A percentile compares a stretch with the other conserved stretches of the same genome.
Conservation (phyloP, 1,140 invertebrate species). For the Wasmannia auropunctata region DNA sequence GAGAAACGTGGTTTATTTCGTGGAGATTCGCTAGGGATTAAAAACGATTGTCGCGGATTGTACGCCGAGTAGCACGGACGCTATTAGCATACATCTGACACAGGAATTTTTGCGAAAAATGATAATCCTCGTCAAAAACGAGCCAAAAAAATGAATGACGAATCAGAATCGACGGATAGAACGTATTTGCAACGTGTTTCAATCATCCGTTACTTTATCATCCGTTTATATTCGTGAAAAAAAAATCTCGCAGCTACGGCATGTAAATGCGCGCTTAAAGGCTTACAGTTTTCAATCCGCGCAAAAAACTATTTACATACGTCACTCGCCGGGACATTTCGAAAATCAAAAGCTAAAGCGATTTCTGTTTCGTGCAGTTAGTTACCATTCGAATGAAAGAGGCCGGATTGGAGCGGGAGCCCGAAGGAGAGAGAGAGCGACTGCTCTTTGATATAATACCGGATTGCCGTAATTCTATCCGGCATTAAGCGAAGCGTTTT, state of each 20-base stretch:
- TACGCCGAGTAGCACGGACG: not conserved
- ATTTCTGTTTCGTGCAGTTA: slow-evolving; percentile 33
- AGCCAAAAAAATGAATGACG: not conserved
- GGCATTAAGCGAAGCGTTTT: slow-evolving; percentile 31
- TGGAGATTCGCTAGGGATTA: slow-evolving; percentile 19
- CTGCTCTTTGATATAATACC: slow-evolving; percentile 40
- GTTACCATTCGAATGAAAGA: not conserved
- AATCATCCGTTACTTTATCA: slow-evolving; percentile 39
- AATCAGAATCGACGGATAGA: not conserved
- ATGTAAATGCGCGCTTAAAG: slow-evolving; percentile 20
- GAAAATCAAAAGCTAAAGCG: slow-evolving; percentile 31
- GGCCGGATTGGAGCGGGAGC: not conserved
- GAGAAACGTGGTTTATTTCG: slow-evolving; percentile 13
- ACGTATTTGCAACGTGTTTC: slow-evolving; percentile 20
- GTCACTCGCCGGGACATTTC: not conserved
- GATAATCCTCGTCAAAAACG: slow-evolving; percentile 30
- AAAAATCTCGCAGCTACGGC: slow-evolving; percentile 6
- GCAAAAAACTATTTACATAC: slow-evolving; percentile 11
- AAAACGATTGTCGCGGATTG: slow-evolving; percentile 13
- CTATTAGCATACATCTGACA: slow-evolving; percentile 8
- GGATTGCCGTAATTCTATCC: slow-evolving; percentile 39
- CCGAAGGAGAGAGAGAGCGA: slow-evolving; percentile 5
- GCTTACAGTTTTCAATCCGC: slow-evolving; percentile 24
- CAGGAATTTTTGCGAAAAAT: slow-evolving; percentile 7
- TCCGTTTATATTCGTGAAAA: slow-evolving; percentile 22